Base-by-base conservation (phyloP, 2,888 invertebrate genomes). In the Cephus pygmeus region DNA sequence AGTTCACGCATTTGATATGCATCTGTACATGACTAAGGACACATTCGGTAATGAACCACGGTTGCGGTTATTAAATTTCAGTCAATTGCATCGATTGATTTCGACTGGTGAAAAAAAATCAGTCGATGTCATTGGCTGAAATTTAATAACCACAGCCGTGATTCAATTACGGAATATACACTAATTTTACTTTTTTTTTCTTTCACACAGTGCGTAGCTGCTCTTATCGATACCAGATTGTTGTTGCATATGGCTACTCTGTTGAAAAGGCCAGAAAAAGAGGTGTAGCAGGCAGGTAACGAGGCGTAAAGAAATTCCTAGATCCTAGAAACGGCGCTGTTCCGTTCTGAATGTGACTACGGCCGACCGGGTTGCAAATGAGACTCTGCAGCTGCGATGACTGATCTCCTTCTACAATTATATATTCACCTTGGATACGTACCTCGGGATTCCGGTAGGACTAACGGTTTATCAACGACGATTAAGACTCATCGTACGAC, bases 281-380 rank as follows among this genome's bases (percentile, higher is more conserved):
- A 71, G 71, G 71, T 31, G 1, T 30, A 74, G 35, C 30, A 35
- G 74, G 74, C n/a, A 74, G 74, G n/a, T 34, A 74, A 69, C 75
- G 75, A 77, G 56, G 75, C 79, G 77, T 79, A 80, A 74, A 69
- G 68, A 73, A 73, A 76, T 68, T 77, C 30, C 75, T 35, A 73
- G 73, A 75, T 69, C 68, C 69, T 74, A 76, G 80, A 80, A 80
- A 80, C 56, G 12, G 30, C 75, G 76, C 76, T 75, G 81, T 80
- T 81, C 81, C 81, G 81, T 81, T 81, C 81, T 77, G 76, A 40
- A 81, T 81, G 75, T 75, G 71, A 56, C 40, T 77, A 76, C 73
- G 77, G 73, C 40, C 33, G 73, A 73, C 69, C 69, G 33, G 75
- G 69, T 71, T 40, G 76, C 40, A 79, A 77, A 74, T 75, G 79